Evolutionary conservation across 2,888 invertebrate genomes (phyloP).

Genomic region (Cancer borealis): DNA sequence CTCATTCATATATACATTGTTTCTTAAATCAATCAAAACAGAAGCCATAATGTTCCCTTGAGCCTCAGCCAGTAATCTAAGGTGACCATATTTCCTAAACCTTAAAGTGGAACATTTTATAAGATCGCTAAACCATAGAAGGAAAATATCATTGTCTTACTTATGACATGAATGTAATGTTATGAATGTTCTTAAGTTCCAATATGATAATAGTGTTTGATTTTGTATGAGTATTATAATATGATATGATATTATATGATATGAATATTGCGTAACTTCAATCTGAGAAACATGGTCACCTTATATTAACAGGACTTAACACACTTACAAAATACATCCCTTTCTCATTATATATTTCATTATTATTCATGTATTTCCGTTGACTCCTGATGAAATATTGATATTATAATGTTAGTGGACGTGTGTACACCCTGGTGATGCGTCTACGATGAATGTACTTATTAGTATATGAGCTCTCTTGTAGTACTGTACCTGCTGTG

Average conservation of each 20-base stretch:
- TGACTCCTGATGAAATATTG: neutral
- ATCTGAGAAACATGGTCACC: neutral
- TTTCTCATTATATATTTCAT: neutral
- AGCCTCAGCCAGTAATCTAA: neutral
- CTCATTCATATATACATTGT: neutral
- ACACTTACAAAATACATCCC: neutral
- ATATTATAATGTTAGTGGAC: neutral
- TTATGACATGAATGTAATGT: neutral
- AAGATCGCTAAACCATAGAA: neutral
- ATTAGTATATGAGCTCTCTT: slow-evolving; percentile 31
- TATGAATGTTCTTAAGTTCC: neutral
- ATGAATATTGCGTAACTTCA: neutral
- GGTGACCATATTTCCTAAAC: neutral
- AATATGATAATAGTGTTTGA: neutral
- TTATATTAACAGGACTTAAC: neutral
- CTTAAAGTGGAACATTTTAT: neutral
- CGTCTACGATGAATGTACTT: neutral
- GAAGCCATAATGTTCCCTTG: neutral
- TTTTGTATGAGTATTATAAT: neutral
- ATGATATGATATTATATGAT: neutral
- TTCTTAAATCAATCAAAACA: neutral
- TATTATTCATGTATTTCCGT: neutral
- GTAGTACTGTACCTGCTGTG: slow-evolving; percentile 39
- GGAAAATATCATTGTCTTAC: neutral
- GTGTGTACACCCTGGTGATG: neutral